phyloP scores from a whole-genome alignment of 2,797 vertebrate genomes.

The Melanotaenia maccullochi region DNA sequence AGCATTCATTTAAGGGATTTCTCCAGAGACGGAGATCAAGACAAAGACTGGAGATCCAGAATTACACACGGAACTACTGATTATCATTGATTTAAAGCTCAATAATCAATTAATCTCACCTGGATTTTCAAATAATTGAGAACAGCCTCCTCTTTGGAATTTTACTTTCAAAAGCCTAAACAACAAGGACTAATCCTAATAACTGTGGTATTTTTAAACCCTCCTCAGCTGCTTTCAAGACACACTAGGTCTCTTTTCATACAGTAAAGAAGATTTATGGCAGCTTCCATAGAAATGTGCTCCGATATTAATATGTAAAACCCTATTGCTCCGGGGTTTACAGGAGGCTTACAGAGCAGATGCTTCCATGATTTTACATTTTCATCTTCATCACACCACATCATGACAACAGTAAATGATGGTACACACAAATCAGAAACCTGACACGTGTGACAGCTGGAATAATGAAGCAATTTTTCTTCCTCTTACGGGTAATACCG shows the following conservation, averaged over 20 bases:
- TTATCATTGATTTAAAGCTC: slow-evolving; percentile 72
- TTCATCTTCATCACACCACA: slow-evolving; percentile 51
- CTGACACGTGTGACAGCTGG: slow-evolving; percentile 47
- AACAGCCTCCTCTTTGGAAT: slow-evolving; percentile 14
- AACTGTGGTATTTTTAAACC: slow-evolving; percentile 43
- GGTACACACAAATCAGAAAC: slow-evolving; percentile 51
- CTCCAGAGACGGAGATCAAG: slow-evolving; percentile 60
- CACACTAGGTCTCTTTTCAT: slow-evolving; percentile 41
- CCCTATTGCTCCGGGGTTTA: slow-evolving; percentile 47
- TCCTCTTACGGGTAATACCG: slow-evolving; percentile 31
- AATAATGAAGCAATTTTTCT: slow-evolving; percentile 62
- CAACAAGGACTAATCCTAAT: slow-evolving; percentile 59
- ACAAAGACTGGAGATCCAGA: slow-evolving; percentile 55
- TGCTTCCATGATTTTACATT: slow-evolving; percentile 51
- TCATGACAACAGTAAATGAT: slow-evolving; percentile 42
- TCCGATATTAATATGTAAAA: slow-evolving; percentile 58
- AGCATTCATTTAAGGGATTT: slow-evolving; percentile 56
- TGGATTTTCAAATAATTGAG: slow-evolving; percentile 62
- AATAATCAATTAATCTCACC: slow-evolving; percentile 75
- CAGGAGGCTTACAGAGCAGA: slow-evolving; percentile 50
- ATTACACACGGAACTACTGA: slow-evolving; percentile 67
- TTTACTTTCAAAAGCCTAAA: slow-evolving; percentile 34
- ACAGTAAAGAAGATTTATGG: slow-evolving; percentile 68
- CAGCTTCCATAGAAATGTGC: slow-evolving; percentile 42
- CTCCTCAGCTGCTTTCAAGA: slow-evolving; percentile 49